Conservation (phyloP, 2,113 vertebrate species). For the Ibidorhyncha struthersii region DNA sequence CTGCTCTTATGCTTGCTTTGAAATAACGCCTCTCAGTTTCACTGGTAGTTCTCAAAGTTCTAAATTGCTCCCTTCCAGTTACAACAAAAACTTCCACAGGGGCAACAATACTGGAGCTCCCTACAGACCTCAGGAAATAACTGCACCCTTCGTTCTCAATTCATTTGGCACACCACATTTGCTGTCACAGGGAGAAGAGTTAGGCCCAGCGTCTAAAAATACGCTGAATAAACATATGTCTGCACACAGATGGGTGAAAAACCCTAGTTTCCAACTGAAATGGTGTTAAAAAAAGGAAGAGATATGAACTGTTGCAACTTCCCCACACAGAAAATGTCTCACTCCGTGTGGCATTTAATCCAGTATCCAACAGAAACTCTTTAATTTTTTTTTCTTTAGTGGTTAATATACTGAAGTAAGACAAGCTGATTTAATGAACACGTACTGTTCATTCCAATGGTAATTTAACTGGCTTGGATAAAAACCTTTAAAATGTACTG, state of each 20-base stretch:
- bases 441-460: not conserved
- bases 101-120: not conserved
- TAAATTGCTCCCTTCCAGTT: not conserved
- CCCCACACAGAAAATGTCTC: not conserved
- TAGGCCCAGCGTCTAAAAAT: not conserved
- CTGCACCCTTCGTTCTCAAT: not conserved
- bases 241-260: not conserved
- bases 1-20: not conserved
- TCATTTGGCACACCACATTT: not conserved
- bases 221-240: not conserved
- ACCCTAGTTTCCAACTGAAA: not conserved
- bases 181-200: not conserved
- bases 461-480: not conserved
- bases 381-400: not conserved
- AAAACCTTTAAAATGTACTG: not conserved
- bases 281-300: not conserved
- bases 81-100: not conserved
- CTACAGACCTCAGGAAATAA: not conserved
- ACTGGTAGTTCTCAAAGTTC: not conserved
- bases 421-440: not conserved
- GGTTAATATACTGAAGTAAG: not conserved
- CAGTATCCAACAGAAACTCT: not conserved
- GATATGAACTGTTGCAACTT: not conserved
- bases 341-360: not conserved
- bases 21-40: not conserved